Evolutionary conservation across 2,888 invertebrate genomes (phyloP), one percentile per base, ranked within the genome.

Genomic region (Brachyptera putata): DNA sequence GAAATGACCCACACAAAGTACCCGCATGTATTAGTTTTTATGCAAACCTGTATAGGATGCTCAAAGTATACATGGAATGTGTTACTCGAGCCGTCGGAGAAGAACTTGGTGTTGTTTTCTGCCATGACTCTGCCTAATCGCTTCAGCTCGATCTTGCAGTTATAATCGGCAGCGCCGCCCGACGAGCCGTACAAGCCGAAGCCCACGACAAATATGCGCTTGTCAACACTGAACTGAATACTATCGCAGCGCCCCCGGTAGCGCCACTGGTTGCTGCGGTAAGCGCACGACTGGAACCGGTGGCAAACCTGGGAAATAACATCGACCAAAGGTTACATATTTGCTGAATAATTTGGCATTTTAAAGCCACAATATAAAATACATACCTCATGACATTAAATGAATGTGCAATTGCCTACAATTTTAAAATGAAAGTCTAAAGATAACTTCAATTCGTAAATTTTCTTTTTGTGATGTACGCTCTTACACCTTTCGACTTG

Each of bases 181-280:
- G 95, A 95, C 3, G 95, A 96, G 60, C 97, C 97, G 72, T 96
- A 97, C 3, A 97, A 77, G 18, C 96, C 96, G 75, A 95, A 94
- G 43, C 96, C 96, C 56, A 95, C 93, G 56, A 97, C 90, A 73
- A 96, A 97, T 71, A 97, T 94, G 68, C 96, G 84, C 64, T 92
- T 88, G 75, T 97, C 96, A 1, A 95, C 95, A 66, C 91, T 92
- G 77, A 97, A 97, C 73, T 96, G 95, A 73, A 97, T 96, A 61
- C 94, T 94, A 74, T 97, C 97, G 73, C 95, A 95, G 57, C 96
- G 84, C 1, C 96, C 96, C 67, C 97, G 82, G 74, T 97, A 97
- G 58, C 96, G 84, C 96, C 97, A 97, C 74, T 97, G 96, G 72
- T 96, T 97, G 70, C 93, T 93, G 68, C 96, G 84, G 75, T 95